phyloP scores from a whole-genome alignment of 2,797 vertebrate genomes.

The Macropus fuliginosus region DNA sequence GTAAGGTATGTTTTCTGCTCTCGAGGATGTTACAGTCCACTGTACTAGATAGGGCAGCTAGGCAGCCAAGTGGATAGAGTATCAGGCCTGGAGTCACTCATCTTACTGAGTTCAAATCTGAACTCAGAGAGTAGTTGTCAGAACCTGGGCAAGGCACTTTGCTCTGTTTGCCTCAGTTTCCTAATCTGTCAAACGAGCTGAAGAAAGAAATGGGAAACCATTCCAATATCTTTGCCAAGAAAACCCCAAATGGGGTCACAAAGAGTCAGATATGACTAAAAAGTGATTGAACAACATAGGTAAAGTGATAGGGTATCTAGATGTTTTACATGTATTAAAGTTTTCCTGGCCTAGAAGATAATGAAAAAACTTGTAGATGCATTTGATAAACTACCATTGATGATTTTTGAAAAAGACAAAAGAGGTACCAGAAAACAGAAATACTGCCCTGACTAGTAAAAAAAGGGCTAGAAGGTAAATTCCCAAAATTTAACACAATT shows the following conservation, averaged over 20 bases:
- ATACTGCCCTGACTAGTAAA: neutral
- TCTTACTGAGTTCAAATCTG: neutral
- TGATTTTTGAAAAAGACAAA: neutral
- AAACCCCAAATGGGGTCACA: neutral
- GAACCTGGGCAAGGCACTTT: neutral
- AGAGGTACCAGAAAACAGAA: neutral
- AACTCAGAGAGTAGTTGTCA: neutral
- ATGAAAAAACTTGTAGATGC: neutral
- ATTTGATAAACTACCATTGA: neutral
- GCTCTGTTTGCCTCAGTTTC: neutral
- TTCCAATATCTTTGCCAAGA: neutral
- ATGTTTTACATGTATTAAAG: neutral
- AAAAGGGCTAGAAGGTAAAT: neutral
- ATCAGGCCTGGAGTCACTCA: neutral
- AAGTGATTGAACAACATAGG: neutral
- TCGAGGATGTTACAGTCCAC: neutral
- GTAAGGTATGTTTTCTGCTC: neutral
- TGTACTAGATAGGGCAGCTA: neutral
- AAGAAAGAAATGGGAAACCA: neutral
- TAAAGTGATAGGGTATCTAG: neutral
- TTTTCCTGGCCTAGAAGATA: neutral
- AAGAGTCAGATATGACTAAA: neutral
- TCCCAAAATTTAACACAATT: neutral
- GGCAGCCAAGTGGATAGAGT: too few species aligned
- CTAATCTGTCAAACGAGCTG: neutral